Base-by-base conservation (phyloP, 2,797 vertebrate species). In the Leuciscus waleckii region DNA sequence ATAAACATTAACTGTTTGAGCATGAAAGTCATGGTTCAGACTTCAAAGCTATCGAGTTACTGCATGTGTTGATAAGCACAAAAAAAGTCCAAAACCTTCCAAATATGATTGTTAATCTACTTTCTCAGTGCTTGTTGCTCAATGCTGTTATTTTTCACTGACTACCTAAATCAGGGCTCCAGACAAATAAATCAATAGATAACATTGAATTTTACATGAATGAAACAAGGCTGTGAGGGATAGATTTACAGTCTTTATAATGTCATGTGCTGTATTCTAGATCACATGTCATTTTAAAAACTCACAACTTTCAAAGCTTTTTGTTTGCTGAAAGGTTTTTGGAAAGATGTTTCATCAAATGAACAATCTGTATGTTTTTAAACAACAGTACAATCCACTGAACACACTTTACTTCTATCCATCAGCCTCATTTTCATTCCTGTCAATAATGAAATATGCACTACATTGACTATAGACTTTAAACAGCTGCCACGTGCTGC, bases 41-140 rank as follows among this genome's bases (percentile, higher is more conserved):
- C 16, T 11, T 68, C 65, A 81, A 68, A 39, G 49, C 11, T 58
- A 29, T 70, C 19, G 32, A 5, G 75, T 39, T 5, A n/a, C 54
- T 26, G 65, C 7, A 6, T 77, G 75, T 17, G 75, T 10, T 77
- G 75, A 41, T 77, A 77, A 58, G 75, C 35, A 39, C 32, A 58
- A 10, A 39, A 32, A 23, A 56, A n/a, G 6, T 16, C 70, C 16
- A 10, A 19, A 51, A 19, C 17, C 26, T 35, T 23, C 17, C 9
- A 75, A 75, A 7, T 54, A 35, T 35, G 46, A 35, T 75, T 75
- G 46, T 51, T 75, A 17, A 51, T 51, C 29, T 51, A 5, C 32
- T 54, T 75, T 75, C 46, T 49, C 5, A 35, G 21, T 75, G 46
- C 49, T 75, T 54, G 46, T 75, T 75, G 73, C 29, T 51, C 73